phyloP scores from a whole-genome alignment of 2,888 invertebrate species.

The Laspeyria flexula region DNA sequence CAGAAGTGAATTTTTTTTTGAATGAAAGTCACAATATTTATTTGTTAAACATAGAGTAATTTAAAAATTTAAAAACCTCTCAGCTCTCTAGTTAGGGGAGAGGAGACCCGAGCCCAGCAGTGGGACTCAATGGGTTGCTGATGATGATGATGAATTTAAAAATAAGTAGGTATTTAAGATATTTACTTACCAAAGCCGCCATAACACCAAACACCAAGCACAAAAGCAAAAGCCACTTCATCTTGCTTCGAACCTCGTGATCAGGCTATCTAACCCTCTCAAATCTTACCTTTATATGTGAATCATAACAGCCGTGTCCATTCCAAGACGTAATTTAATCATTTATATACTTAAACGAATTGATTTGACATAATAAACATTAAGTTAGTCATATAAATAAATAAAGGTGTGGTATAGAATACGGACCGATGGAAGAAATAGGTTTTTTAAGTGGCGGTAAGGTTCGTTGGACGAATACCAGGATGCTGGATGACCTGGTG shows the following conservation, averaged over 20 bases:
- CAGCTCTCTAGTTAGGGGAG: too few species aligned
- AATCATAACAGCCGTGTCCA: constrained; percentile 31
- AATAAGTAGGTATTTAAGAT: too few species aligned
- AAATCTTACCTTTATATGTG: constrained; percentile 40
- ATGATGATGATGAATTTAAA: too few species aligned
- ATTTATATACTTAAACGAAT: constrained; percentile 31
- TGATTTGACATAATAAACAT: constrained; percentile 22
- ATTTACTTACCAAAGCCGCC: constrained; percentile 54
- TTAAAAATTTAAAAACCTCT: too few species aligned
- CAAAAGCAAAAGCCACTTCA: constrained; percentile 64
- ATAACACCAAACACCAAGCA: constrained; percentile 54
- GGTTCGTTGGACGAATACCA: background rate
- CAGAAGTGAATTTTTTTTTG: too few species aligned
- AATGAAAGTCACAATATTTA: too few species aligned
- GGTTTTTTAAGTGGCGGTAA: background rate
- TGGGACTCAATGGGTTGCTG: too few species aligned
- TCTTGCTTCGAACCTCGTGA: constrained; percentile 33
- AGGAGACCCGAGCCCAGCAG: too few species aligned
- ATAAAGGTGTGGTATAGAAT: background rate
- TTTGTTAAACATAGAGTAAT: too few species aligned
- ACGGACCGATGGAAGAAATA: background rate
- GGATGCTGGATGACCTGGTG: too few species aligned
- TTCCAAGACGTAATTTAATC: constrained; percentile 33
- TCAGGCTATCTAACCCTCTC: constrained; percentile 5
- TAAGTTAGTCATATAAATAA: constrained; percentile 6